A percentile compares a stretch with the other conserved stretches of the same genome.
These are phyloP conservation scores for Gouania willdenowi DNA, from an alignment of 2,797 vertebrate genomes.

Conservation along the genomic window DNA sequence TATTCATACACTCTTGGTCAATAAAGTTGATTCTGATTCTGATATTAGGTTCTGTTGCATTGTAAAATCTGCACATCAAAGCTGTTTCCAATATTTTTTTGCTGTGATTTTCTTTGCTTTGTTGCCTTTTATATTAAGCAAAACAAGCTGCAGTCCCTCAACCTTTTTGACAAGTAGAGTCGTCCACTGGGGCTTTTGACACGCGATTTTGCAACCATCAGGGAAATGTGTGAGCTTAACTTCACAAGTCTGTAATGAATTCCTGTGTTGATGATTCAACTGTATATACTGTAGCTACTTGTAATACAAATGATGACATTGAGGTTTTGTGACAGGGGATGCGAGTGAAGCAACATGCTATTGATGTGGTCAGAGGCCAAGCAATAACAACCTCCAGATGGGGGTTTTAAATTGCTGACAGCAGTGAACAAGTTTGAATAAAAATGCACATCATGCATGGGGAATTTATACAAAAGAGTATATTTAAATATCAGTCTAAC, in stretches of 20 bases:
- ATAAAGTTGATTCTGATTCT: too few relatives aligned
- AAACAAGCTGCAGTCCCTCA: conserved; percentile 19
- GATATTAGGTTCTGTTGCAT: too few relatives aligned
- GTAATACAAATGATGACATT: conserved; percentile 38
- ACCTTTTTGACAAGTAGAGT: conserved; percentile 27
- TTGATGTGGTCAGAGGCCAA: conserved; percentile 30
- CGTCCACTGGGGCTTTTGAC: conserved; percentile 13
- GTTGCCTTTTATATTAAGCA: conserved; percentile 4
- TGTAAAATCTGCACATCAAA: too few relatives aligned
- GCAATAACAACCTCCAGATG: conserved; percentile 29
- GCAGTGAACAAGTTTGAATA: too few relatives aligned
- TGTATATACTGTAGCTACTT: conserved; percentile 16
- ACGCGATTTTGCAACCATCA: conserved; percentile 1
- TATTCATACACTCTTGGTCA: too few relatives aligned
- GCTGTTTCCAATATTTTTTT: too few relatives aligned
- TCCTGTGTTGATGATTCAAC: conserved; percentile 1
- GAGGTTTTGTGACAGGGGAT: conserved; percentile 52
- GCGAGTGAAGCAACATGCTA: conserved; percentile 26
- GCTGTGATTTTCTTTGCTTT: conserved; percentile 28
- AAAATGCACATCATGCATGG: too few relatives aligned
- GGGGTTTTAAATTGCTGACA: conserved; percentile 32
- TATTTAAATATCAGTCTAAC: conserved; percentile 37
- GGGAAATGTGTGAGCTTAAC: neutral
- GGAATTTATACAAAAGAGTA: conserved; percentile 9
- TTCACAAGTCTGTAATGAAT: neutral